A percentile compares a stretch with the other conserved stretches of the same genome.
These are phyloP conservation scores for Tonatia bakeri DNA, from an alignment of 2,113 vertebrate species.

Conservation along the genomic window DNA sequence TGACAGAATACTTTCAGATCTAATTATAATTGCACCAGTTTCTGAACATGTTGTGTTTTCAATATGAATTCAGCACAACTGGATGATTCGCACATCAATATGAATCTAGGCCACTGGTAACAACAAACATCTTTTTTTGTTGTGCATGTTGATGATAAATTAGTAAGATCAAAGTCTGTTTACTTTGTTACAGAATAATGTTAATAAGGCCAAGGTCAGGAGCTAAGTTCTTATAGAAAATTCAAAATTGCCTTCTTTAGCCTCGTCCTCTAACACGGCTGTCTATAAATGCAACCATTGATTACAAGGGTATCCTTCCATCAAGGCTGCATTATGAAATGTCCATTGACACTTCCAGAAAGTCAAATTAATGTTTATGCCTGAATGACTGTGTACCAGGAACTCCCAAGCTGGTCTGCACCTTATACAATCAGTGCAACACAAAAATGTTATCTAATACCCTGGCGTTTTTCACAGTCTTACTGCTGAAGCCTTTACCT, in stretches of 20 bases:
- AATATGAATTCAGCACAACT: slow-evolving; percentile 49
- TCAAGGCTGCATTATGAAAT: not conserved
- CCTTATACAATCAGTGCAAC: not conserved
- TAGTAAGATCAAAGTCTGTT: not conserved
- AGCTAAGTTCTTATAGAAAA: not conserved
- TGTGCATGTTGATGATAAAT: not conserved
- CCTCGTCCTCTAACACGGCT: not conserved
- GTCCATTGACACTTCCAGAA: not conserved
- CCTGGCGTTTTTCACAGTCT: not conserved
- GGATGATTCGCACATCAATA: slow-evolving; percentile 25
- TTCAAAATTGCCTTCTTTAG: not conserved
- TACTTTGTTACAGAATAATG: slow-evolving; percentile 22
- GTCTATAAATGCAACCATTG: not conserved
- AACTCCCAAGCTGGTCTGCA: not conserved
- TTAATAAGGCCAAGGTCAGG: not conserved
- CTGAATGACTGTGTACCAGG: not conserved
- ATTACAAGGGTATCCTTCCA: not conserved
- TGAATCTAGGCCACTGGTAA: not conserved
- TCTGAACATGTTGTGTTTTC: slow-evolving; percentile 44
- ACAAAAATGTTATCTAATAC: not conserved
- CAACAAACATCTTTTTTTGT: not conserved
- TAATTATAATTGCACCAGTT: slow-evolving; percentile 48
- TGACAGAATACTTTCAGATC: slow-evolving; percentile 51
- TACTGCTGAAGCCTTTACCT: not conserved
- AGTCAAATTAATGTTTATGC: not conserved